These are phyloP conservation scores for Sabatieria punctata DNA, from an alignment of 2,888 invertebrate species.

Conservation along the genomic window DNA sequence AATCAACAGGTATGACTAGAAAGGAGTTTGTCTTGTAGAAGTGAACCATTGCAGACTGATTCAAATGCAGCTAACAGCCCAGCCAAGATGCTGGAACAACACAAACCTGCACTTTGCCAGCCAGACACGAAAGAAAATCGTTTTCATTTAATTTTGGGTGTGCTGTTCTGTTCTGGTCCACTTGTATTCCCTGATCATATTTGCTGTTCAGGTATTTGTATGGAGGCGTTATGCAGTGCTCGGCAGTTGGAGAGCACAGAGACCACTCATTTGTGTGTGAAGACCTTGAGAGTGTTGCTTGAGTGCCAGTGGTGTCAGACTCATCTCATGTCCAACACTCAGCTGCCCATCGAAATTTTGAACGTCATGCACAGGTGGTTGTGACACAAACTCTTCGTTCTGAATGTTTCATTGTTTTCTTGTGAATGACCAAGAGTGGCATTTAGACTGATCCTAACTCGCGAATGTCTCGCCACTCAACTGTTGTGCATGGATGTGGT, in stretches of 20 bases:
- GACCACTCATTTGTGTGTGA: constrained; percentile 63
- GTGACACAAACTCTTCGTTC: no score
- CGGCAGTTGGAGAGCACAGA: constrained; percentile 58
- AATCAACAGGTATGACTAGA: no score
- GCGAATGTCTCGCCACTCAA: constrained; percentile 66
- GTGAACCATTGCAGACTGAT: no score
- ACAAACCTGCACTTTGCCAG: constrained; percentile 11
- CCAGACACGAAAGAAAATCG: constrained; percentile 46
- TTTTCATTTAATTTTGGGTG: constrained; percentile 74
- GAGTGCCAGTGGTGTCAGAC: constrained; percentile 61
- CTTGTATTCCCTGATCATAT: no score
- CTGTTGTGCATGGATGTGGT: constrained; percentile 69
- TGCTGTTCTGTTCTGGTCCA: no score
- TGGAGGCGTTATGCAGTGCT: constrained; percentile 85
- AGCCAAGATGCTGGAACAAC: constrained; percentile 20
- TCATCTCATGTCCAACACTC: constrained; percentile 52
- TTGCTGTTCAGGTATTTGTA: constrained; percentile 54
- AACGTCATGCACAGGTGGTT: constrained; percentile 66
- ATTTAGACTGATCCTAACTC: constrained; percentile 52
- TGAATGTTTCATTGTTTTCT: no score
- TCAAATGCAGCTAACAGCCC: constrained; percentile 24
- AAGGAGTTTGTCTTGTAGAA: no score
- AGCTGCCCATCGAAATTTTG: constrained; percentile 72
- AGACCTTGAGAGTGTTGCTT: constrained; percentile 66
- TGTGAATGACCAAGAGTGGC: no score